These are phyloP conservation scores for Loripinus fragilis DNA, from an alignment of 2,888 invertebrate species.

Conservation along the genomic window DNA sequence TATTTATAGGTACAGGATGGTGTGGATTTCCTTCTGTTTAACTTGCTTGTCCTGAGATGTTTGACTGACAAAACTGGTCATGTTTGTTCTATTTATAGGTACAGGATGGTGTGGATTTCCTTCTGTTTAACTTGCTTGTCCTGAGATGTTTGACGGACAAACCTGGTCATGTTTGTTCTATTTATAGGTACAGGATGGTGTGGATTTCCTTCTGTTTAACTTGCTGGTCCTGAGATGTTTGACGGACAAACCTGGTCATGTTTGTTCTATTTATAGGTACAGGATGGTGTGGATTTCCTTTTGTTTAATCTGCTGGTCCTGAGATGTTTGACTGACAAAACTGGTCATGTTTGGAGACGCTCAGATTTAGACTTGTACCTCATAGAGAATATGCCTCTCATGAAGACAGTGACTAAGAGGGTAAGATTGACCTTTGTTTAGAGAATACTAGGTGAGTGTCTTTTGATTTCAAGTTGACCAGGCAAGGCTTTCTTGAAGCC, in stretches of 20 bases:
- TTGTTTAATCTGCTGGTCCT: constrained; percentile 75
- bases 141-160: too few species aligned
- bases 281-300: constrained; percentile 72
- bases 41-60: too few species aligned
- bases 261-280: constrained; percentile 71
- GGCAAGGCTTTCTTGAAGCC: too few species aligned
- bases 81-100: too few species aligned
- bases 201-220: constrained; percentile 75
- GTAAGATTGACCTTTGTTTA: background rate
- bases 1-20: too few species aligned
- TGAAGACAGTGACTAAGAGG: constrained; percentile 26
- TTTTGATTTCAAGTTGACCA: too few species aligned
- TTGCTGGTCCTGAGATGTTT: constrained; percentile 74
- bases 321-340: constrained; percentile 70
- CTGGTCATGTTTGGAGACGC: constrained; percentile 76
- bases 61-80: too few species aligned
- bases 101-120: too few species aligned
- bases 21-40: too few species aligned
- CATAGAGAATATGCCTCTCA: constrained; percentile 75
- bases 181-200: constrained; percentile 71
- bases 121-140: too few species aligned
- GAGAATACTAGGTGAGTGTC: too few species aligned
- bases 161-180: background rate
- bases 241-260: constrained; percentile 69
- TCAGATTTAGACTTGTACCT: constrained; percentile 73